Percentiles rank a stretch among this genome's conserved stretches.
Evolutionary conservation across 2,113 vertebrate genomes (phyloP).

Genomic region (Bettongia penicillata): DNA sequence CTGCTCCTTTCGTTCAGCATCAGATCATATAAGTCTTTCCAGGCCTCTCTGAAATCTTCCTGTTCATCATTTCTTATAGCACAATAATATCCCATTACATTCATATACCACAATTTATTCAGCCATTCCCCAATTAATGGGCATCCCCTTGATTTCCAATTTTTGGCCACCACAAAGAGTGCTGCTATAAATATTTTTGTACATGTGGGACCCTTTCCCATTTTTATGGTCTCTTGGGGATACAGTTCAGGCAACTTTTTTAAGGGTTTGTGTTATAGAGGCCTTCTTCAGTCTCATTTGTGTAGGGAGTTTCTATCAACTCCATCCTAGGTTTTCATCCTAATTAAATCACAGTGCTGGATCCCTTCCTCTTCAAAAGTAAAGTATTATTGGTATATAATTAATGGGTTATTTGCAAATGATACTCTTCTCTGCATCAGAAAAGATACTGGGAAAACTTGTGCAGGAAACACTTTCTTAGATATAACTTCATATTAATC

Average conservation of each 20-base stretch:
- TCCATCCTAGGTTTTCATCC: background rate
- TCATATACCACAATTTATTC: too few relatives aligned
- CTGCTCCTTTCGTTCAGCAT: too few relatives aligned
- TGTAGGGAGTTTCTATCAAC: background rate
- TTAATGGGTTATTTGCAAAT: background rate
- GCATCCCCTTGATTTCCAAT: too few relatives aligned
- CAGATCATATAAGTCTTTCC: too few relatives aligned
- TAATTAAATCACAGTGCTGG: background rate
- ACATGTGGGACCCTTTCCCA: too few relatives aligned
- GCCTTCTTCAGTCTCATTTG: background rate
- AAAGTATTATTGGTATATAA: background rate
- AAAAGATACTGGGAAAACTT: background rate
- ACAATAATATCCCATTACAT: too few relatives aligned
- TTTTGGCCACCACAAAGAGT: too few relatives aligned
- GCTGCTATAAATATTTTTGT: too few relatives aligned
- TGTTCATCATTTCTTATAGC: too few relatives aligned
- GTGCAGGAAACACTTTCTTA: constrained; percentile 11
- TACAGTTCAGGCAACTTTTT: background rate
- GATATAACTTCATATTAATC: constrained; percentile 36
- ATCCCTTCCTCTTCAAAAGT: background rate
- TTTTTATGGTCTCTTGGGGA: too few relatives aligned
- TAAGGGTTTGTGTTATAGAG: background rate
- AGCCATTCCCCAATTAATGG: too few relatives aligned
- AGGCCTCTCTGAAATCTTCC: too few relatives aligned
- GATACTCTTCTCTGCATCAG: background rate